phyloP scores from a whole-genome alignment of 23 tunicate species.

The Halocynthia roretzi region DNA sequence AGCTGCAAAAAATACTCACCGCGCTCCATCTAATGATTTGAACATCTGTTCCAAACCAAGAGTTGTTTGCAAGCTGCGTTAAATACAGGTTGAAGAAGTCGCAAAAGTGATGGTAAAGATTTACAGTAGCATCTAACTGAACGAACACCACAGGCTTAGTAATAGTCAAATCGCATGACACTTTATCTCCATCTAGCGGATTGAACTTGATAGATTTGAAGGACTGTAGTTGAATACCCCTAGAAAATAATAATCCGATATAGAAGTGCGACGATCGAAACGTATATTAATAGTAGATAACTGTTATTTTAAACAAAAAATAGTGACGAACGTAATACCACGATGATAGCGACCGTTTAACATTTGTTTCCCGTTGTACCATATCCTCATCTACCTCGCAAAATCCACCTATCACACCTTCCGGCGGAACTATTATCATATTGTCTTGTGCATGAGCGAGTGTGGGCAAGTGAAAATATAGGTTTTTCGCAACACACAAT shows the following conservation, averaged over 20 bases:
- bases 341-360: constrained; percentile 74
- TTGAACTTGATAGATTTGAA: constrained; percentile 22
- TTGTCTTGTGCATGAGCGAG: constrained; percentile 21
- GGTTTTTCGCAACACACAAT: constrained; percentile 44
- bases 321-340: constrained; percentile 28
- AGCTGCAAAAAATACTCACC: constrained; percentile 25
- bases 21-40: constrained; percentile 84
- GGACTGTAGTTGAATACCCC: constrained; percentile 80
- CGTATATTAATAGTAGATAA: neutral
- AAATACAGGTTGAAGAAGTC: constrained; percentile 89
- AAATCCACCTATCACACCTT: constrained; percentile 66
- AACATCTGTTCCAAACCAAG: constrained; percentile 59
- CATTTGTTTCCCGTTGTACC: constrained; percentile 32
- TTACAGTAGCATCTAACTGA: constrained; percentile 78
- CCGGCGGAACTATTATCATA: constrained; percentile 42
- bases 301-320: too few species aligned
- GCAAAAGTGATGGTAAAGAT: constrained; percentile 94
- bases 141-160: constrained; percentile 70
- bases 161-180: constrained; percentile 52
- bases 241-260: neutral
- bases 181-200: constrained; percentile 6
- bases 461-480: constrained; percentile 45
- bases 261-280: neutral
- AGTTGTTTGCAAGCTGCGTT: constrained; percentile 65
- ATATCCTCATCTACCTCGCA: constrained; percentile 40